Percentiles rank a stretch among this genome's conserved stretches.
phyloP scores from a whole-genome alignment of 2,113 vertebrate genomes.

The Pomatostomus ruficeps region DNA sequence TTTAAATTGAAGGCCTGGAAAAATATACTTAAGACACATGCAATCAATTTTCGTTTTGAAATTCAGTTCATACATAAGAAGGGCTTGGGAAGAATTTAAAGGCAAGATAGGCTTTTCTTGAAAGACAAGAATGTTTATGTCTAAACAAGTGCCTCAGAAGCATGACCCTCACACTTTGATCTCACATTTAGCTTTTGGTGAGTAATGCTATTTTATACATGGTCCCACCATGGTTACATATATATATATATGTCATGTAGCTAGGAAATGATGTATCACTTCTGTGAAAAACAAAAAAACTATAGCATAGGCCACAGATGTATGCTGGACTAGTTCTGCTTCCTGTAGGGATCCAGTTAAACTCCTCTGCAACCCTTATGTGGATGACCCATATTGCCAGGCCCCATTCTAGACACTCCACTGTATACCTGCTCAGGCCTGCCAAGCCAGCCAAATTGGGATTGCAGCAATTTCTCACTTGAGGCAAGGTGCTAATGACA shows the following conservation, averaged over 20 bases:
- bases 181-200: neutral
- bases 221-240: neutral
- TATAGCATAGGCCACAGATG: neutral
- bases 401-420: neutral
- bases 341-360: neutral
- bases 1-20: constrained; percentile 29
- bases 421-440: neutral
- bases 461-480: neutral
- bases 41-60: constrained; percentile 62
- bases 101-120: neutral
- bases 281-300: neutral
- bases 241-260: neutral
- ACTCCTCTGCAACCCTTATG: neutral
- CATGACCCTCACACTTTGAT: neutral
- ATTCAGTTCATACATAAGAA: constrained; percentile 3
- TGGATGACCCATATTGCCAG: neutral
- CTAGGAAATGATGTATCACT: neutral
- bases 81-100: neutral
- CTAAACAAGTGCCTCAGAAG: neutral
- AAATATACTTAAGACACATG: constrained; percentile 61
- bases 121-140: neutral
- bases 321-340: neutral
- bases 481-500: neutral
- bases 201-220: neutral
- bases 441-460: neutral